Percentiles rank a stretch among this genome's conserved stretches.
Evolutionary conservation across 2,113 vertebrate species (phyloP).

Genomic region (Lagopus leucura): DNA sequence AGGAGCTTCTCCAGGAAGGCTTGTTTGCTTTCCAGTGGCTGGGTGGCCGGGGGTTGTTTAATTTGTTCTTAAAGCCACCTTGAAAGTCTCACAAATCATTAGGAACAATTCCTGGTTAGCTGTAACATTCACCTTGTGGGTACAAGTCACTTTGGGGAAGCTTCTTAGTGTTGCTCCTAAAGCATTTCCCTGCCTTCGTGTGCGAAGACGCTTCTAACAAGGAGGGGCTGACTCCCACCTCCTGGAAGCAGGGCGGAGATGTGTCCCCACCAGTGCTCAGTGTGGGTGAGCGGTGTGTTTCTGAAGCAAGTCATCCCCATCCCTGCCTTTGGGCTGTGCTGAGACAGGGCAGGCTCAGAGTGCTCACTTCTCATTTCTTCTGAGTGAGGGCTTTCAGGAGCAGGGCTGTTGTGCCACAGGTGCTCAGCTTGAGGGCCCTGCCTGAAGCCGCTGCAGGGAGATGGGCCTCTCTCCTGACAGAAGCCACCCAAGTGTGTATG

Average conservation of each 20-base stretch:
- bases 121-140: background rate
- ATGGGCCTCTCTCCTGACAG: background rate
- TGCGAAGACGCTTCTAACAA: background rate
- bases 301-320: background rate
- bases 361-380: fast-evolving
- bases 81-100: background rate
- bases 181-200: background rate
- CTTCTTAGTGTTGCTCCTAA: background rate
- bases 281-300: background rate
- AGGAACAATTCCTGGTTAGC: background rate
- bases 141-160: background rate
- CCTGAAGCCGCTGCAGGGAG: background rate
- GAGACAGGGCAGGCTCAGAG: background rate
- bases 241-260: background rate
- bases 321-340: background rate
- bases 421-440: background rate
- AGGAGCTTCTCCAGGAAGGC: background rate
- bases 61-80: background rate
- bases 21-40: background rate
- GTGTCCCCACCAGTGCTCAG: background rate
- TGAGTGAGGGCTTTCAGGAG: background rate
- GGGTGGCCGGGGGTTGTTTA: background rate
- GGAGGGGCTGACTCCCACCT: background rate
- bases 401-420: background rate
- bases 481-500: background rate